Evolutionary conservation across 1,140 invertebrate genomes (phyloP).

Genomic region (Drosophila saltans): DNA sequence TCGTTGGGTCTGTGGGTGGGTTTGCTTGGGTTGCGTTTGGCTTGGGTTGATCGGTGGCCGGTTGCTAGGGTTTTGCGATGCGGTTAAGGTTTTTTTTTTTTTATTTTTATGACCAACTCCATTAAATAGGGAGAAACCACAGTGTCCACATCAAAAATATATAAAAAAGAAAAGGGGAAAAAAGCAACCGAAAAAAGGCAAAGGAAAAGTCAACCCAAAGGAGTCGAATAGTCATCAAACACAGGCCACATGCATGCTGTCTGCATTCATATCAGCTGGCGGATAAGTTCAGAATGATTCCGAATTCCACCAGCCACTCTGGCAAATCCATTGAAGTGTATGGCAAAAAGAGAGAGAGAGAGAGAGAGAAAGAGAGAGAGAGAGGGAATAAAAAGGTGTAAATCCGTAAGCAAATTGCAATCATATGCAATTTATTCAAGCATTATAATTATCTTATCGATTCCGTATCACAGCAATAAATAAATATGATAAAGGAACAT

Average conservation of each 20-base stretch:
- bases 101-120: slow-evolving; percentile 61
- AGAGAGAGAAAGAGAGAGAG: too few species aligned
- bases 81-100: slow-evolving; percentile 2
- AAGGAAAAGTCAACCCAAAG: slow-evolving; percentile 36
- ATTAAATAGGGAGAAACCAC: slow-evolving; percentile 66
- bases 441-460: too few species aligned
- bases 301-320: neutral
- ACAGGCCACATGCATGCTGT: neutral
- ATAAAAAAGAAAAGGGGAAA: neutral
- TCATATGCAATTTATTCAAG: too few species aligned
- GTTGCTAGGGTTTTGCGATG: slow-evolving; percentile 9
- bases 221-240: neutral
- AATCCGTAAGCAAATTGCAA: too few species aligned
- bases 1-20: too few species aligned
- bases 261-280: neutral
- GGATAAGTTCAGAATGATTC: neutral
- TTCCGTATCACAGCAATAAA: too few species aligned
- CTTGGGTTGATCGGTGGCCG: neutral
- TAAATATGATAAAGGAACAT: too few species aligned
- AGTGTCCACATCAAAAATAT: slow-evolving; percentile 58
- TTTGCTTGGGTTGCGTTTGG: too few species aligned
- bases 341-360: too few species aligned
- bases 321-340: neutral
- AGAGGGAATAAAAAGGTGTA: neutral
- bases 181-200: slow-evolving; percentile 6